Evolutionary conservation across 2,113 vertebrate genomes (phyloP), one percentile per base, ranked within the genome.

Genomic region (Girardinichthys multiradiatus): DNA sequence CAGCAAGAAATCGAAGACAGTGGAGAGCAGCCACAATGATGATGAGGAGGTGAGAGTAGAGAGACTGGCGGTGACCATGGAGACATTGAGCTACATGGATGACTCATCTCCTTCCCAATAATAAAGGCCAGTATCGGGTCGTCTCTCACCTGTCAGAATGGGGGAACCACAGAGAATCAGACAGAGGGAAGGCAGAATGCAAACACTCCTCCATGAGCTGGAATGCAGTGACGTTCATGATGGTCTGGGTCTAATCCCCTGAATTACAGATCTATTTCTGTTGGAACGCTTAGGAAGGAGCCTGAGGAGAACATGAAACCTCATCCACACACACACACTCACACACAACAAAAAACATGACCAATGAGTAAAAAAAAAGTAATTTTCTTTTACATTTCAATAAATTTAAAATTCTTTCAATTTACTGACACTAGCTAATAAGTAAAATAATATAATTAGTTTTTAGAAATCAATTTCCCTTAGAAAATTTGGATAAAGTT

Each of bases 91-190:
- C 61, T 4, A 57, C 68, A 11, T 11, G 39, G 68, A 79, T 84
- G 79, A 82, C 63, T 84, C 81, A 84, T 79, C 79, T 67, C 37
- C 68, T 76, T 37, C 64, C 45, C 57, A 63, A 63, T 86, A 76
- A 77, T 63, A 6, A 82, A 79, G 64, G 54, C 64, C 35, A 63
- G 19, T 1, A 24, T 70, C 17, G 42, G 42, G 42, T 45, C 42
- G 17, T 19, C 66, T 61, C 61, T 84, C 72, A 81, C 81, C 77
- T 84, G 68, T 62, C 0, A 14, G n/a, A 37, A 24, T 54, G 65
- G 54, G 61, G 42, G 33, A 37, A 79, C 21, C 13, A 71, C 33
- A 57, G 31, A 57, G 27, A 33, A 29, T 15, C 1, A 12, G 29
- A 37, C 26, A 21, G 24, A 17, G 24, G 42, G 33, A 64, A 57